A percentile compares a stretch with the other conserved stretches of the same genome.
phyloP scores from a whole-genome alignment of 2,888 invertebrate species.

The Autographa pulchrina region DNA sequence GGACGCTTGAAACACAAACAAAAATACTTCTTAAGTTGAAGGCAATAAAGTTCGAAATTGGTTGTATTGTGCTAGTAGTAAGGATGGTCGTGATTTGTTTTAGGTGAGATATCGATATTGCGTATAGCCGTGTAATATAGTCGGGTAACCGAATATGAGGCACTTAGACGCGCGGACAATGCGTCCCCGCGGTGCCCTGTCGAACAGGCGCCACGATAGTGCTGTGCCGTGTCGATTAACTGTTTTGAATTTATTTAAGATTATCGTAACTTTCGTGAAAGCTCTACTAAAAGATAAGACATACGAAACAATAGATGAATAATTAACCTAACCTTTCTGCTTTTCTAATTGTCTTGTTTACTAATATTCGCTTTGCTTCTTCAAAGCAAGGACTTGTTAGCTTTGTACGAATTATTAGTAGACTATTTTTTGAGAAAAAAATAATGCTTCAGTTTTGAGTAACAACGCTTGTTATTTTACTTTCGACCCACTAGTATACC shows the following conservation, averaged over 20 bases:
- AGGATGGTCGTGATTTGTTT: slow-evolving; percentile 62
- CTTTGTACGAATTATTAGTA: no score
- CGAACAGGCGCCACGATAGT: slow-evolving; percentile 83
- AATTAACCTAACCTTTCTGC: no score
- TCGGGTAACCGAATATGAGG: slow-evolving; percentile 88
- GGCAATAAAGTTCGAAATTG: slow-evolving; percentile 51
- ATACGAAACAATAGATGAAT: no score
- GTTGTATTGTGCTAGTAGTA: slow-evolving; percentile 48
- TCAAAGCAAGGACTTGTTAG: no score
- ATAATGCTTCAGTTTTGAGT: no score
- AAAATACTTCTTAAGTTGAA: slow-evolving; percentile 52
- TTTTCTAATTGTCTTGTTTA: no score
- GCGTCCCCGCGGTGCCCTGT: slow-evolving; percentile 81
- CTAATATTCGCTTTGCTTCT: no score
- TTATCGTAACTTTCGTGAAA: background rate
- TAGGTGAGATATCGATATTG: slow-evolving; percentile 78
- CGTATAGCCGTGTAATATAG: slow-evolving; percentile 82
- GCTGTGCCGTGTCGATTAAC: slow-evolving; percentile 60
- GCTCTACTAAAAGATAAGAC: no score
- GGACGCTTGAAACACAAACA: slow-evolving; percentile 20
- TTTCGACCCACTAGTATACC: no score
- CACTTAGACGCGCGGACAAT: slow-evolving; percentile 85
- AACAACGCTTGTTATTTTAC: no score
- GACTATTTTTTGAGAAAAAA: no score
- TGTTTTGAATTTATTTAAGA: background rate